Evolutionary conservation across 2,888 invertebrate genomes (phyloP).

Genomic region (Horisme vitalbata): DNA sequence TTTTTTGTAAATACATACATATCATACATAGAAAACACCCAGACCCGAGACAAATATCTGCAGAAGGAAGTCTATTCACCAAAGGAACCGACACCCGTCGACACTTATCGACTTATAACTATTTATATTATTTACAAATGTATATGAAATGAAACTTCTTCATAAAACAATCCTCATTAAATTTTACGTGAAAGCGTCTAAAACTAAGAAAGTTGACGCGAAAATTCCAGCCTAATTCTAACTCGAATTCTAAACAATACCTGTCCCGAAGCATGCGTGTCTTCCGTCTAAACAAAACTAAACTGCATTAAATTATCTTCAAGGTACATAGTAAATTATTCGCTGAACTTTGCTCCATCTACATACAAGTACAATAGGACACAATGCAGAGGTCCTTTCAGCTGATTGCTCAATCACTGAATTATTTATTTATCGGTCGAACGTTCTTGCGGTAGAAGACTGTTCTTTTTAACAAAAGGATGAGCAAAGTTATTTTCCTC

Average conservation of each 20-base stretch:
- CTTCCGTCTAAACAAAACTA: constrained; percentile 17
- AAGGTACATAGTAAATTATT: constrained; percentile 27
- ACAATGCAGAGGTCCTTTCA: constrained; percentile 4
- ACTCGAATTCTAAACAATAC: constrained; percentile 1
- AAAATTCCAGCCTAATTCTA: neutral
- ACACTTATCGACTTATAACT: too few relatives aligned
- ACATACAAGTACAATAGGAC: constrained; percentile 4
- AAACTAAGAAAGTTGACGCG: neutral
- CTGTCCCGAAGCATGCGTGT: constrained; percentile 10
- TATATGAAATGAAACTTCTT: too few relatives aligned
- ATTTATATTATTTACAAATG: too few relatives aligned
- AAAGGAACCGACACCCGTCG: too few relatives aligned
- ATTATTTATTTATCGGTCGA: neutral
- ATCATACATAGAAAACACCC: too few relatives aligned
- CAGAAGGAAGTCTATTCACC: too few relatives aligned
- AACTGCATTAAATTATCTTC: constrained; percentile 29
- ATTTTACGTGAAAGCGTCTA: neutral
- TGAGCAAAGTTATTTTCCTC: too few relatives aligned
- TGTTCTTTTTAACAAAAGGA: too few relatives aligned
- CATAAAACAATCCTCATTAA: too few relatives aligned
- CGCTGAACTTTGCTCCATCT: constrained; percentile 22
- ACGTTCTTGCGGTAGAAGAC: too few relatives aligned
- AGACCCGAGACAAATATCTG: too few relatives aligned
- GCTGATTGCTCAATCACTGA: constrained; percentile 7
- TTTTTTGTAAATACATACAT: too few relatives aligned